A percentile compares a stretch with the other conserved stretches of the same genome.
Conservation (phyloP, 2,113 vertebrate genomes). For the Nycticebus coucang region DNA sequence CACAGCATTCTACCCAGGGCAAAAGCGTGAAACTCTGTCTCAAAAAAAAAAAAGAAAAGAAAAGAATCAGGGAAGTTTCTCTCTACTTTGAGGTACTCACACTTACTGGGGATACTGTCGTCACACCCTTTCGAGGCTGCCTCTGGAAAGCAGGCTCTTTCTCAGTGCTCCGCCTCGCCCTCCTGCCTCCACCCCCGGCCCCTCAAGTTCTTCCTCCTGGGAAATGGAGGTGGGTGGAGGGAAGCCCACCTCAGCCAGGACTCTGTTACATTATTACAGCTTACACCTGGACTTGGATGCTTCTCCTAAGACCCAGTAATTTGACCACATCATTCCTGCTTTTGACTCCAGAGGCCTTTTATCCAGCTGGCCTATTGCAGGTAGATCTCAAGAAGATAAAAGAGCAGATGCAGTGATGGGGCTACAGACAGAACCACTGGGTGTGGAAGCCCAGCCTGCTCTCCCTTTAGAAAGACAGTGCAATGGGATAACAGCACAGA, state of each 20-base stretch:
- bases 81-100: not conserved
- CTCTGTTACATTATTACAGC: not conserved
- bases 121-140: not conserved
- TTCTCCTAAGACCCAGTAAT: not conserved
- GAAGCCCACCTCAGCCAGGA: not conserved
- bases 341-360: not conserved
- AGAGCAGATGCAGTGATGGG: not conserved
- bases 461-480: not conserved
- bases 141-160: not conserved
- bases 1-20: too few relatives aligned
- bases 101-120: too few relatives aligned
- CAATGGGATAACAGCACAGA: not conserved
- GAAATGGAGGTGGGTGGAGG: not conserved
- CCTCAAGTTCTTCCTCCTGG: not conserved
- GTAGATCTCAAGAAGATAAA: not conserved
- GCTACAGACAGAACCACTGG: not conserved
- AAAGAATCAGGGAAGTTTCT: not conserved
- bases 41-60: too few relatives aligned
- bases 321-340: not conserved
- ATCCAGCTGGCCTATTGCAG: not conserved
- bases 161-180: not conserved
- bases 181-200: not conserved
- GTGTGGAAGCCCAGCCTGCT: not conserved
- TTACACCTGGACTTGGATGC: not conserved
- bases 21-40: too few relatives aligned